phyloP scores from a whole-genome alignment of 2,797 vertebrate genomes.

The Tenualosa ilisha region DNA sequence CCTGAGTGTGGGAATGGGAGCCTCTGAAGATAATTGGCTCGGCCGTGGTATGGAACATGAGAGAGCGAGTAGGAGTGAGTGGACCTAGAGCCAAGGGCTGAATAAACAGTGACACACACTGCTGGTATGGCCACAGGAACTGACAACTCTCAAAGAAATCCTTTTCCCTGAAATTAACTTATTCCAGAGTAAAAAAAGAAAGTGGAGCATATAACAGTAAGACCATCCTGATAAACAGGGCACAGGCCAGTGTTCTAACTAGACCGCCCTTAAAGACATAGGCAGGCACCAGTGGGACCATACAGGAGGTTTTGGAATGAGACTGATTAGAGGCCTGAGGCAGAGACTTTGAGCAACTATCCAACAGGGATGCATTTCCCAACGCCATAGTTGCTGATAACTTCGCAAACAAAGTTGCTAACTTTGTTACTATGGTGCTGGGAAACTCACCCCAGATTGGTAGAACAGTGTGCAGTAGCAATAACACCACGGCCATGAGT shows the following conservation, averaged over 20 bases:
- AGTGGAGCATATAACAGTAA: not conserved
- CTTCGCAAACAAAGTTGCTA: too few relatives aligned
- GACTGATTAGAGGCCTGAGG: not conserved
- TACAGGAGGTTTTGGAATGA: not conserved
- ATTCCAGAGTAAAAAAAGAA: slow-evolving; percentile 1
- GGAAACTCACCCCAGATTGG: too few relatives aligned
- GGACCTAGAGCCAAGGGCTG: not conserved
- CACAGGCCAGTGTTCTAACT: not conserved
- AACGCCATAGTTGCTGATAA: too few relatives aligned
- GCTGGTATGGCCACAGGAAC: slow-evolving; percentile 16
- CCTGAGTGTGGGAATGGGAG: slow-evolving; percentile 8
- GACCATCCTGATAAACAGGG: not conserved
- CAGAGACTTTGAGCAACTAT: not conserved
- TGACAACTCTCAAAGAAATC: not conserved
- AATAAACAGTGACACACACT: slow-evolving; percentile 14
- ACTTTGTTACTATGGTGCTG: too few relatives aligned
- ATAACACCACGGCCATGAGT: too few relatives aligned
- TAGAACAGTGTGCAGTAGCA: too few relatives aligned
- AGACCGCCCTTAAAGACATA: not conserved
- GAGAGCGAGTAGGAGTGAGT: not conserved
- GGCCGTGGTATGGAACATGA: slow-evolving; percentile 4
- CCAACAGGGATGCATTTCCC: too few relatives aligned
- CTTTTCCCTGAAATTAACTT: not conserved
- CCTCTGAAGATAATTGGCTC: slow-evolving; percentile 6
- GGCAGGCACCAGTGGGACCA: not conserved